Conservation (phyloP, 2,888 invertebrate genomes). For the Toxonevra muliebris region DNA sequence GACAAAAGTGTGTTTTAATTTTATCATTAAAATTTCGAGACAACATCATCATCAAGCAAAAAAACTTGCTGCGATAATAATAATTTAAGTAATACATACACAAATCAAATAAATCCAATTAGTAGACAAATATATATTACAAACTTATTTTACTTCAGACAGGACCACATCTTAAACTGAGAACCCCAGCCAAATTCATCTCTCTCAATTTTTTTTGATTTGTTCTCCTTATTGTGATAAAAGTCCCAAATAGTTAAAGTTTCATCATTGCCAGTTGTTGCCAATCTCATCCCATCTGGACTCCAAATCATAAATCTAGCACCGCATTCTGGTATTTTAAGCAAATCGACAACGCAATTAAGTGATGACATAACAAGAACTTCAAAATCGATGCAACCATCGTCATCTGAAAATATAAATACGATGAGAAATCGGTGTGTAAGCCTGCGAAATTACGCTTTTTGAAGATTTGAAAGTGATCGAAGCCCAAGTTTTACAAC, state of each 20-base stretch:
- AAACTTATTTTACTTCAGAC: constrained; percentile 35
- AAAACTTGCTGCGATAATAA: too few relatives aligned
- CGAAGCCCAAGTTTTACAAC: too few relatives aligned
- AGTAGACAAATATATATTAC: background rate
- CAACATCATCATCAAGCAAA: too few relatives aligned
- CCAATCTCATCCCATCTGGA: constrained; percentile 57
- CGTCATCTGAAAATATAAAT: constrained; percentile 40
- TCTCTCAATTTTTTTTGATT: constrained; percentile 5
- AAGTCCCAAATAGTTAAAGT: constrained; percentile 64
- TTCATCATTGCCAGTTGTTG: constrained; percentile 63
- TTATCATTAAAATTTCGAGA: too few relatives aligned
- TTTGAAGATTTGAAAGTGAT: too few relatives aligned
- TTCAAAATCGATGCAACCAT: constrained; percentile 46
- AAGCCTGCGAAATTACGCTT: too few relatives aligned
- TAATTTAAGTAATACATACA: too few relatives aligned
- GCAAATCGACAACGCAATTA: constrained; percentile 59
- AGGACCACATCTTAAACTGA: constrained; percentile 41
- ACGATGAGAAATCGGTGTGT: too few relatives aligned
- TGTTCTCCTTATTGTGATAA: constrained; percentile 42
- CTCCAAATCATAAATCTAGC: constrained; percentile 60
- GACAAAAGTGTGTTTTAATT: too few relatives aligned
- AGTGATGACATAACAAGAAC: constrained; percentile 62
- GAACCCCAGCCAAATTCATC: constrained; percentile 31
- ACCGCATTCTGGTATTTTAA: constrained; percentile 53
- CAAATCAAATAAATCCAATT: too few relatives aligned